A percentile compares a stretch with the other conserved stretches of the same genome.
These are phyloP conservation scores for Cichlasoma orientale DNA, from an alignment of 2,797 vertebrate species.

Conservation along the genomic window DNA sequence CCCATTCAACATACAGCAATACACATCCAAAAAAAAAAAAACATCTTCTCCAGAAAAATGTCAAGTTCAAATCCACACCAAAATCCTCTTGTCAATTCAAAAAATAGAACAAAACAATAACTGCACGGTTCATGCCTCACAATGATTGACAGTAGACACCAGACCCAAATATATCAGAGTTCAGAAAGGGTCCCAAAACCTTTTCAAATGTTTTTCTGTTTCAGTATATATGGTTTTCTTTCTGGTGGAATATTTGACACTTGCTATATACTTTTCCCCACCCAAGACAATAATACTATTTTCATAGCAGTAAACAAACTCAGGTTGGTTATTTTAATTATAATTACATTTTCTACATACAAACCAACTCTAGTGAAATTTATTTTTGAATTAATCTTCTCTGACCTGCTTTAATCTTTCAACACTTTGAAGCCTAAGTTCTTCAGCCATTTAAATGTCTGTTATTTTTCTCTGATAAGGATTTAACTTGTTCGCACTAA, in stretches of 20 bases:
- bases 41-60: neutral
- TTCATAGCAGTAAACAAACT: neutral
- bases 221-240: neutral
- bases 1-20: neutral
- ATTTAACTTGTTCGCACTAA: neutral
- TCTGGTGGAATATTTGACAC: neutral
- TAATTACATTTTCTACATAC: neutral
- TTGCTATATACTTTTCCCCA: neutral
- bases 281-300: neutral
- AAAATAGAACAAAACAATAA: neutral
- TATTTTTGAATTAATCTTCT: neutral
- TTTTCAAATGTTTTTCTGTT: neutral
- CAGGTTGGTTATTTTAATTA: neutral
- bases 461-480: too few relatives aligned
- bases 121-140: neutral
- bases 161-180: neutral
- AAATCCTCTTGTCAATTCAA: neutral
- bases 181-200: neutral
- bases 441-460: neutral
- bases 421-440: neutral
- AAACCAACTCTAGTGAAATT: neutral
- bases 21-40: neutral
- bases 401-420: neutral
- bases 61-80: neutral
- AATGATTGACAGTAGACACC: neutral